These are phyloP conservation scores for Centropyge bicolor DNA, from an alignment of 2,797 vertebrate species.

Conservation along the genomic window DNA sequence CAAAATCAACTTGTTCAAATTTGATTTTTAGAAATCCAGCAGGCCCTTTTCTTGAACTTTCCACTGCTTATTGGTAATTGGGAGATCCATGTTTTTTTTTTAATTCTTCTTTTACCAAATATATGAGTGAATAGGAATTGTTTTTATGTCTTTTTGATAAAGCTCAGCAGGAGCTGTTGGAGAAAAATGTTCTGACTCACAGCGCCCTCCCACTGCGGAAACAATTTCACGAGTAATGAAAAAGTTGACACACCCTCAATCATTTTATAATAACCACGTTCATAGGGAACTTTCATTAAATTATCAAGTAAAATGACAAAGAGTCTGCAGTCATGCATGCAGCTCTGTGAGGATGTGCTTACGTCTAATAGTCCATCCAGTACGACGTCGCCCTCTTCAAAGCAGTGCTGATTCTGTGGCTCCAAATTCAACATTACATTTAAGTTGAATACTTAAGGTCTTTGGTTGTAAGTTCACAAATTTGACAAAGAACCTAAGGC, in stretches of 20 bases:
- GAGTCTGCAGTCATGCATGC: background rate
- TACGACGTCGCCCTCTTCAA: background rate
- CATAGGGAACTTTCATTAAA: conserved; percentile 1
- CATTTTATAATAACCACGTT: background rate
- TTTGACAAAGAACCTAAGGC: background rate
- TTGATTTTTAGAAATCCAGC: background rate
- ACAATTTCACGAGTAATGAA: background rate
- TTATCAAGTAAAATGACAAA: background rate
- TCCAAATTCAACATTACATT: background rate
- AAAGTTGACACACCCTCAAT: background rate
- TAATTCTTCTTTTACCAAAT: background rate
- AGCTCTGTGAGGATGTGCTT: background rate
- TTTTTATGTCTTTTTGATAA: background rate
- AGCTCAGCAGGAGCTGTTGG: background rate
- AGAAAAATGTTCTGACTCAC: background rate
- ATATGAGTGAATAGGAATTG: background rate
- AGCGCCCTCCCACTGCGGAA: background rate
- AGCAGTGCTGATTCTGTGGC: background rate
- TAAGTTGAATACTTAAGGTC: too few relatives aligned
- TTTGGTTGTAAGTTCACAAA: background rate
- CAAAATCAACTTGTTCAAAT: background rate
- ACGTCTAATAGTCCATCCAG: background rate
- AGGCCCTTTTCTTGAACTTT: background rate
- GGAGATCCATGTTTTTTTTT: background rate
- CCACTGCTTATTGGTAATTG: background rate